Evolutionary conservation across 1,140 invertebrate genomes (phyloP).

Genomic region (Anoplolepis gracilipes): DNA sequence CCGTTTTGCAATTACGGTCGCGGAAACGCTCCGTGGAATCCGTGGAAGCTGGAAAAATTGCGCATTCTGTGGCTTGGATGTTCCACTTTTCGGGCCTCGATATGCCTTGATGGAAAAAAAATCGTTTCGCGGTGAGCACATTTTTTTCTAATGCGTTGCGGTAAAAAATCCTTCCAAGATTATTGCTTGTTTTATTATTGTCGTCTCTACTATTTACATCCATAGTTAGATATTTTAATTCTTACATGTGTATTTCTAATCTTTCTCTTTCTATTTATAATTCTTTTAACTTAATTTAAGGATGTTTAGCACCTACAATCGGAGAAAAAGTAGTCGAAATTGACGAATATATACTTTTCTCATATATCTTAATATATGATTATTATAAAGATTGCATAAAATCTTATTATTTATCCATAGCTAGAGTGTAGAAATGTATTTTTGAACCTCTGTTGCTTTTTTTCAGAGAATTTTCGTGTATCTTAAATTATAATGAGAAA

Average conservation of each 20-base stretch:
- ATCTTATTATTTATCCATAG: too few species aligned
- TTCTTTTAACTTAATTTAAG: background rate
- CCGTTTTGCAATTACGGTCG: slow-evolving; percentile 65
- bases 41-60: slow-evolving; percentile 60
- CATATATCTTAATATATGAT: too few species aligned
- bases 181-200: background rate
- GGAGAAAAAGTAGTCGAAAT: too few species aligned
- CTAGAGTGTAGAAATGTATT: too few species aligned
- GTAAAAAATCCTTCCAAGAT: background rate
- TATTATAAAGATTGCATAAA: too few species aligned
- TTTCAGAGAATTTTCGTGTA: too few species aligned
- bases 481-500: too few species aligned
- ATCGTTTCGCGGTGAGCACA: background rate
- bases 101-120: slow-evolving; percentile 30
- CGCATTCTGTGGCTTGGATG: slow-evolving; percentile 46
- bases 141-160: background rate
- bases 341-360: too few species aligned
- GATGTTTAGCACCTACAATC: too few species aligned
- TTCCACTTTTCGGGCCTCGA: slow-evolving; percentile 47
- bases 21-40: slow-evolving; percentile 72
- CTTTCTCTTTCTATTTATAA: background rate
- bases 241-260: background rate
- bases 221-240: background rate
- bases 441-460: too few species aligned
- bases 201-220: too few species aligned